phyloP scores from a whole-genome alignment of 2,113 vertebrate species.

The Apeltes quadracus region DNA sequence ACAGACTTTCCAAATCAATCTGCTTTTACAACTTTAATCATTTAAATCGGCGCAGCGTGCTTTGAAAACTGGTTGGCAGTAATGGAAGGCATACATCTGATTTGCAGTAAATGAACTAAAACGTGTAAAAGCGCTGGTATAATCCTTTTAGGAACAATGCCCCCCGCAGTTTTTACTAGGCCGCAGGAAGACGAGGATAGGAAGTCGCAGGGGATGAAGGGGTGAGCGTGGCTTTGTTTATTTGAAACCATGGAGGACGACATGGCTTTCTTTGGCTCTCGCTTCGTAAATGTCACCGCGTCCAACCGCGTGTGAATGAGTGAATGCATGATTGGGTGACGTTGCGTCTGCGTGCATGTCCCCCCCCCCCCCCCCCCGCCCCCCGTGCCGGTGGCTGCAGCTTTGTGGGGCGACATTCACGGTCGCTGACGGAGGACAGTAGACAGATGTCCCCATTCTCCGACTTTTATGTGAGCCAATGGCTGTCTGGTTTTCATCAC shows the following conservation, averaged over 20 bases:
- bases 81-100: constrained; percentile 32
- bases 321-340: constrained; percentile 38
- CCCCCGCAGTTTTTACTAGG: constrained; percentile 51
- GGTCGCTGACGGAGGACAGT: constrained; percentile 63
- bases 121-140: constrained; percentile 23
- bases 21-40: constrained; percentile 40
- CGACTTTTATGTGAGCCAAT: constrained; percentile 46
- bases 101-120: constrained; percentile 43
- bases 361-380: too few species aligned
- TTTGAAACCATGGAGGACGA: constrained; percentile 56
- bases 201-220: constrained; percentile 5
- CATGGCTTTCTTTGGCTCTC: constrained; percentile 73
- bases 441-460: constrained; percentile 65
- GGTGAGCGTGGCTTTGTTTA: constrained; percentile 53
- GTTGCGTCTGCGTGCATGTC: constrained; percentile 16
- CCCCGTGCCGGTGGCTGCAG: constrained; percentile 37
- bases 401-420: constrained; percentile 30
- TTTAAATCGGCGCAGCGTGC: constrained; percentile 30
- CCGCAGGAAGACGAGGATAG: constrained; percentile 47
- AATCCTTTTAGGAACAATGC: constrained; percentile 34
- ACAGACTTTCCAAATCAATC: constrained; percentile 50
- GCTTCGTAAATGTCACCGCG: constrained; percentile 77
- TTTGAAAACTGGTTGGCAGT: constrained; percentile 41
- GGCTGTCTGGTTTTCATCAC: constrained; percentile 43
- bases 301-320: constrained; percentile 33